These are phyloP conservation scores for Caenorhabditis wallacei DNA, from an alignment of 2,888 invertebrate genomes.

Conservation along the genomic window DNA sequence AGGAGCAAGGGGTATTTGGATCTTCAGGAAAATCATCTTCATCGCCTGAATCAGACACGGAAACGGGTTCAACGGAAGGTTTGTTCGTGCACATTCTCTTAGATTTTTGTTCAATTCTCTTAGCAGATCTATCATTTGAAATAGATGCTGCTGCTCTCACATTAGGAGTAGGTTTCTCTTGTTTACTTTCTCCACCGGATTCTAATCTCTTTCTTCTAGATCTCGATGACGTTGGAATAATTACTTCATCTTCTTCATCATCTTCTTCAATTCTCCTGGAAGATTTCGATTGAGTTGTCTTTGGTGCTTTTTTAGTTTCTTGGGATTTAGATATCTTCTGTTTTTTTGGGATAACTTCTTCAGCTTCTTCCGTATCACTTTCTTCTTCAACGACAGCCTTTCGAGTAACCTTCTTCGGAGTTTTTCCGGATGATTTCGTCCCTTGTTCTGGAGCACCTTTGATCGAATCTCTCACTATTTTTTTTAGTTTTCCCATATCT, in stretches of 20 bases:
- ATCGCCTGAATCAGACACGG: slow-evolving; percentile 1
- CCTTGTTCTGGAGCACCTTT: slow-evolving; percentile 7
- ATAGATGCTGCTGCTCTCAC: neutral
- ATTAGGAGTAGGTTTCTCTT: too few relatives aligned
- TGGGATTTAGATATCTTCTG: neutral
- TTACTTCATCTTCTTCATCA: slow-evolving; percentile 22
- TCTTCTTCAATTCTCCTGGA: neutral
- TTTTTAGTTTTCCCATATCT: slow-evolving; percentile 41
- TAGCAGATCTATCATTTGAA: slow-evolving; percentile 4
- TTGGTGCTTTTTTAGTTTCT: neutral
- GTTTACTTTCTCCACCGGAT: too few relatives aligned
- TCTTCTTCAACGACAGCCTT: neutral
- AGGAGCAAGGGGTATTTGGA: slow-evolving; percentile 15
- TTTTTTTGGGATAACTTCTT: slow-evolving; percentile 12
- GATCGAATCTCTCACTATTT: slow-evolving; percentile 5
- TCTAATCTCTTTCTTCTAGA: neutral
- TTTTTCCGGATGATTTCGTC: neutral
- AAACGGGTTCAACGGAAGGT: slow-evolving; percentile 20
- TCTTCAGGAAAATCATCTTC: slow-evolving; percentile 12
- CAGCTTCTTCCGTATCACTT: slow-evolving; percentile 21
- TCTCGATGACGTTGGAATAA: slow-evolving; percentile 12
- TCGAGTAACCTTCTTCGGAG: slow-evolving; percentile 18
- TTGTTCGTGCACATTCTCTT: slow-evolving; percentile 29
- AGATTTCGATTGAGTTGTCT: neutral
- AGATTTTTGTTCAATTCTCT: slow-evolving; percentile 43